Evolutionary conservation across 53 echinoderm and acorn worm genomes (phyloP), one percentile per base, ranked within the genome.

Genomic region (Henricia sp.): DNA sequence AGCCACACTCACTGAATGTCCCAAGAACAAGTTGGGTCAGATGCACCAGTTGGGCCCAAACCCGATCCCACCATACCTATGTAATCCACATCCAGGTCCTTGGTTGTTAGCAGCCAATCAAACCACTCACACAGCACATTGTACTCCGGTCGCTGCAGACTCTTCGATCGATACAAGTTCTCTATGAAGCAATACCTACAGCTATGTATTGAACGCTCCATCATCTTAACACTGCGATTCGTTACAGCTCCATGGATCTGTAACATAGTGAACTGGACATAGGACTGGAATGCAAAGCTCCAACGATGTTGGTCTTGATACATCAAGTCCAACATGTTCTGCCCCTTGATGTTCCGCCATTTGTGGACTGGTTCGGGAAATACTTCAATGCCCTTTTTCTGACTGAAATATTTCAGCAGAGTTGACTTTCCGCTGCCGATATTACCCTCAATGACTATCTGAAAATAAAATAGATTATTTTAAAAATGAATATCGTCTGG

Each of bases 101-200:
- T 71, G 6, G 86, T 86, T 13, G 27, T 35, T 30, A 94, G 23
- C 17, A 94, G 42, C 92, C 92, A 94, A 29, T 94, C 77, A 32
- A 92, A 94, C 84, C 89, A 90, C 30, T 92, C 92, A 19, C 87
- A 84, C n/a, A 94, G 34, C 12, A 92, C 92, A n/a, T 87, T 82
- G 51, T 84, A 92, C 72, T 94, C 95, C 4, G 95, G 87, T 58
- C 87, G 89, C 0, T 89, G 86, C 92, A 94, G 92, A 54, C 59
- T 53, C 40, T 74, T 64, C 89, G 83, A 58, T 29, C 44, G 85
- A 38, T 83, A 75, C 85, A 92, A 71, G 54, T 94, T 94, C 82
- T 97, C 94, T 0, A 97, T 94, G 65, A 97, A 97, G 90, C 94
- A 94, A 52, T 97, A 97, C 35, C 92, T 83, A n/a, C 94, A 94